Evolutionary conservation across 2,888 invertebrate species (phyloP).

Genomic region (Hypsopygia costalis): DNA sequence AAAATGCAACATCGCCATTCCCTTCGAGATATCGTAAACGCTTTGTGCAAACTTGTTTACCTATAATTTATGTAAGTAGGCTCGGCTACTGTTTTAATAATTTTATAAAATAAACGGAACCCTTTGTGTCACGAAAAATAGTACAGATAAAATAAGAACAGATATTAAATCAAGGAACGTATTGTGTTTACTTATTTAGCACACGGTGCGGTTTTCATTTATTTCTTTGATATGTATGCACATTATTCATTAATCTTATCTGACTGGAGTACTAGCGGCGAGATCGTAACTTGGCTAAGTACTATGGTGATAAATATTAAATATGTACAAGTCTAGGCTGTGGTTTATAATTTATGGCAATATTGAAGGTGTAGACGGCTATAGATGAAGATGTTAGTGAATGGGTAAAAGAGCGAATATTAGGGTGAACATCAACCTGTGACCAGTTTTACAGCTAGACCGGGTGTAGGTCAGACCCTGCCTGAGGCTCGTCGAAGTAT

Average conservation of each 20-base stretch:
- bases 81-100: not conserved
- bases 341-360: no score
- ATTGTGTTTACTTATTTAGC: not conserved
- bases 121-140: not conserved
- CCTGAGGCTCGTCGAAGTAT: constrained; percentile 28
- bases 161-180: not conserved
- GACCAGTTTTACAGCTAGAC: constrained; percentile 22
- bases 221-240: not conserved
- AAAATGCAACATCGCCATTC: constrained; percentile 6
- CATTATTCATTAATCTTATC: not conserved
- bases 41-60: not conserved
- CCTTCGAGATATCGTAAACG: constrained; percentile 4
- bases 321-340: not conserved
- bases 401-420: constrained; percentile 11
- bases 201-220: not conserved
- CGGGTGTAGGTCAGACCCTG: constrained; percentile 29
- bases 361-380: not conserved
- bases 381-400: constrained; percentile 3
- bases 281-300: not conserved
- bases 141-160: not conserved
- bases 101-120: not conserved
- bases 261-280: no score
- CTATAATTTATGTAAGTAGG: not conserved
- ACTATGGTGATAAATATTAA: not conserved
- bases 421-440: constrained; percentile 22